Evolutionary conservation across 2,888 invertebrate genomes (phyloP).

Genomic region (Phortica okadai): DNA sequence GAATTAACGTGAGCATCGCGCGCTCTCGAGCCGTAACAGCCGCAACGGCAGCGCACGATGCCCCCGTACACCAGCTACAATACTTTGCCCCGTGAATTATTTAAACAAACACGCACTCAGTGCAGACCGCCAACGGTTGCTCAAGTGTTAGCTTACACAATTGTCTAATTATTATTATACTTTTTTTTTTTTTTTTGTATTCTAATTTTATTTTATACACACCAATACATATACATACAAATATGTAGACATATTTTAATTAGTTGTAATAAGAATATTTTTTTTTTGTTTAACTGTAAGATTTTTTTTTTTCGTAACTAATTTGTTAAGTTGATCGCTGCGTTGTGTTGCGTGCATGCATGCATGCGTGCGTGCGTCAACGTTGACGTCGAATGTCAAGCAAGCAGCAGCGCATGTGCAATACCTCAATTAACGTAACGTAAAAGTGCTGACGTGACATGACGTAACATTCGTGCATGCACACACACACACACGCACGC

Average conservation of each 20-base stretch:
- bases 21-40: conserved; percentile 36
- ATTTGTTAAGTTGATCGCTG: not conserved
- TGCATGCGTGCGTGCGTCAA: not conserved
- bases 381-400: not conserved
- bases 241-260: no score
- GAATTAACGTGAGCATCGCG: conserved; percentile 57
- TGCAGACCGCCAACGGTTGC: not conserved
- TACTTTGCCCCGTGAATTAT: conserved; percentile 57
- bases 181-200: not conserved
- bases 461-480: not conserved
- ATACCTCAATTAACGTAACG: not conserved
- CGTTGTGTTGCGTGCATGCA: not conserved
- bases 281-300: not conserved
- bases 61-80: conserved; percentile 61
- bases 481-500: not conserved
- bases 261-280: not conserved
- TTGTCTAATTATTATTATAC: not conserved
- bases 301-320: not conserved
- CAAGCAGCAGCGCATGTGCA: not conserved
- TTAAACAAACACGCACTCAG: conserved; percentile 4
- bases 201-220: not conserved
- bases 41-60: conserved; percentile 5
- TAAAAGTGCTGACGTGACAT: not conserved
- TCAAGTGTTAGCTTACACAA: not conserved
- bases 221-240: not conserved